Evolutionary conservation across 2,113 vertebrate species (phyloP), one percentile per base, ranked within the genome.

Genomic region (Anhinga rufa): DNA sequence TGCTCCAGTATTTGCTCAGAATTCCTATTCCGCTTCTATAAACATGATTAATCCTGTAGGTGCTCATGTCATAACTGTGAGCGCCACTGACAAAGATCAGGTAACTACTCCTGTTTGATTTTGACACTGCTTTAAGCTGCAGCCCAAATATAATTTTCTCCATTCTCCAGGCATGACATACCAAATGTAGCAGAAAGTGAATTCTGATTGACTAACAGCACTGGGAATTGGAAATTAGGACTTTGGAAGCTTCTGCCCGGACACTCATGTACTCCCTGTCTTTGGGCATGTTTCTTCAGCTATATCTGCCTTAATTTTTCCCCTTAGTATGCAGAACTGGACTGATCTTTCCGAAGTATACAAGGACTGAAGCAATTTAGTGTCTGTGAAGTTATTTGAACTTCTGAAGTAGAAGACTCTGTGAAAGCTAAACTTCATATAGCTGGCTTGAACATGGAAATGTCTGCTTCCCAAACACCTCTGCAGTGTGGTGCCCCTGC

Each of bases 1-100:
- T 21, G 92, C 97, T 86, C 97, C 97, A 14, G 89, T 72, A 38
- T 97, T 98, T 62, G 32, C 75, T 76, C 87, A 97, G 90, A 71
- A 71, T 44, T 93, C 94, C 48, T 97, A 97, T 48, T 96, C 87
- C 0, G 34, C 95, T 90, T 92, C 96, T 52, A 72, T 96, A 46
- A 87, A 96, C 88, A 84, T 91, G 95, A 81, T 95, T 62, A 97
- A 94, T 57, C 88, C 97, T 12, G 88, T 92, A 61, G 97, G 93
- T 22, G 10, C 95, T 77, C 77, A 81, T 25, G 94, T 98, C 61
- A 46, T 94, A 84, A 85, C 95, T 11, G 94, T 98, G 31, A 95
- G 88, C 0, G 97, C 97, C 36, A 92, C 92, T 1, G 97, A 98
- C 89, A 75, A 49, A 15, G 97, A 97, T 87, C 91, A 97, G 97